Conservation (phyloP, 2,113 vertebrate genomes). For the Tretioscincus oriximinensis region DNA sequence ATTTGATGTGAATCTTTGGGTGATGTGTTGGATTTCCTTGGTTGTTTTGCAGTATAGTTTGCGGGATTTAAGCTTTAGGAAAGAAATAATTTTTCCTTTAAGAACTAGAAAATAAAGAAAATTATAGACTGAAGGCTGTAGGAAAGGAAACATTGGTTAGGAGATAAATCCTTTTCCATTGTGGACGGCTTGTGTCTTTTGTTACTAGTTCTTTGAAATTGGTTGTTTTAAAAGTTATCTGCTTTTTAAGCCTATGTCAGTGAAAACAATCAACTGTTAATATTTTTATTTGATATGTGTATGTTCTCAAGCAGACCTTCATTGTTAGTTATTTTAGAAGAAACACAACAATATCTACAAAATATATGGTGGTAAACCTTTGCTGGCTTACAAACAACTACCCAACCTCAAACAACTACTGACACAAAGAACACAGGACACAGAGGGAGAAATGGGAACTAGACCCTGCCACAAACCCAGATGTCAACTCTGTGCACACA, state of each 20-base stretch:
- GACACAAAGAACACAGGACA: too few species aligned
- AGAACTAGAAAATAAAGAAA: background rate
- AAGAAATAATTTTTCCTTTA: background rate
- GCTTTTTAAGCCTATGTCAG: background rate
- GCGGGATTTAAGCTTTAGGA: background rate
- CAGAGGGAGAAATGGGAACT: too few species aligned
- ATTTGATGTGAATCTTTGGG: background rate
- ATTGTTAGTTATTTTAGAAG: background rate
- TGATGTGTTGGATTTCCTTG: background rate
- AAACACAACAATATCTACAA: background rate
- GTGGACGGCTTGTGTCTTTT: background rate
- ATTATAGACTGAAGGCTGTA: background rate
- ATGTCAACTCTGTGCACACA: too few species aligned
- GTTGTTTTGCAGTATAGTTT: background rate
- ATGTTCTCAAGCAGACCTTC: background rate
- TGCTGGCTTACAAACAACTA: too few species aligned
- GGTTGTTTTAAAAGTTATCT: background rate
- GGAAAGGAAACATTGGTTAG: background rate
- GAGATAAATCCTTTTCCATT: background rate
- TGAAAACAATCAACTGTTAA: background rate
- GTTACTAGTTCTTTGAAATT: too few species aligned
- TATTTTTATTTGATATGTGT: background rate
- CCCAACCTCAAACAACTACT: too few species aligned
- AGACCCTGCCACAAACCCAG: too few species aligned
- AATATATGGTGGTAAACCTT: too few species aligned